These are phyloP conservation scores for Seira ritae DNA, from an alignment of 2,888 invertebrate genomes.

Conservation along the genomic window DNA sequence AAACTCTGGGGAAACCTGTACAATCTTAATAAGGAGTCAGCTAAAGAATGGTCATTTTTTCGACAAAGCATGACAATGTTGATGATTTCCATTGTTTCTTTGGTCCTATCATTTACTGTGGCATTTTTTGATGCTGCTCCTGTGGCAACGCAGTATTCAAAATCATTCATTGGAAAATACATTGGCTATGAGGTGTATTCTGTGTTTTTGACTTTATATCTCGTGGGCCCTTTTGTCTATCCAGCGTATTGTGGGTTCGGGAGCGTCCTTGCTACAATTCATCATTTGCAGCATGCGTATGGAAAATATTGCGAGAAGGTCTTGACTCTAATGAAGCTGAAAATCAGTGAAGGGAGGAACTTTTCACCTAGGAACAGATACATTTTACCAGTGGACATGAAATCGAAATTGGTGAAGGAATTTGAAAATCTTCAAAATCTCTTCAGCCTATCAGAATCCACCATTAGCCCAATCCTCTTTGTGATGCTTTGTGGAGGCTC, in stretches of 20 bases:
- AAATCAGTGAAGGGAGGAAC: background rate
- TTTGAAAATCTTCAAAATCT: conserved; percentile 42
- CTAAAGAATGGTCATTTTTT: too few relatives aligned
- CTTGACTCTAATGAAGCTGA: background rate
- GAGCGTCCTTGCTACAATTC: background rate
- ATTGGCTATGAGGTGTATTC: background rate
- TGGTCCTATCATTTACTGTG: too few relatives aligned
- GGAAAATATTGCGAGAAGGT: conserved; percentile 22
- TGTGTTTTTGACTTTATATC: background rate
- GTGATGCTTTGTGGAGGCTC: conserved; percentile 15
- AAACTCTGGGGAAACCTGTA: too few relatives aligned
- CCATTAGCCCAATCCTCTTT: conserved; percentile 24
- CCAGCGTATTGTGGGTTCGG: conserved; percentile 20
- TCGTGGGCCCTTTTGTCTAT: background rate
- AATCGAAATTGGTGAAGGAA: conserved; percentile 21
- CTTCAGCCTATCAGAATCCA: conserved; percentile 16
- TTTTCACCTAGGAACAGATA: background rate
- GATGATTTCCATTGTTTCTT: too few relatives aligned
- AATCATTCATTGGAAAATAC: too few relatives aligned
- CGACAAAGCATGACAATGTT: too few relatives aligned
- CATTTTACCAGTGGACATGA: background rate
- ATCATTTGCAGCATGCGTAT: conserved; percentile 25
- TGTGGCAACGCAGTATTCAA: too few relatives aligned
- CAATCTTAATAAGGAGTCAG: too few relatives aligned
- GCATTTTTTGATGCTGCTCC: too few relatives aligned